These are phyloP conservation scores for Homarus americanus DNA, from an alignment of 1,140 invertebrate genomes.

Conservation along the genomic window DNA sequence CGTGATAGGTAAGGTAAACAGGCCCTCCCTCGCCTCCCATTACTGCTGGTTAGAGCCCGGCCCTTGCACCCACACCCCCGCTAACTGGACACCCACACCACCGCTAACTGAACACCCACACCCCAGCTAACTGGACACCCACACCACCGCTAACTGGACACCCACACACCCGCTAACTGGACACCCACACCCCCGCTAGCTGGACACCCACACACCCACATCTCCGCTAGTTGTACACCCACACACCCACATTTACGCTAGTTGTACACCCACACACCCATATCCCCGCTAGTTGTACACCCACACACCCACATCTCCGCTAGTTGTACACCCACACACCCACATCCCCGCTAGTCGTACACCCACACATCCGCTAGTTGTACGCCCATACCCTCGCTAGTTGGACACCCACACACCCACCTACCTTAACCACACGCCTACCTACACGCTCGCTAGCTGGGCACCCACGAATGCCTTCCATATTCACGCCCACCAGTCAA, in stretches of 20 bases:
- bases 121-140: background rate
- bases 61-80: background rate
- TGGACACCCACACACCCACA: background rate
- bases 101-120: background rate
- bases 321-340: no score
- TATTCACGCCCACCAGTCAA: no score
- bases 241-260: background rate
- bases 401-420: no score
- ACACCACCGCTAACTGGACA: background rate
- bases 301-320: background rate
- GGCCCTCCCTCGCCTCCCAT: constrained; percentile 26
- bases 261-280: background rate
- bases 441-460: no score
- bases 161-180: background rate
- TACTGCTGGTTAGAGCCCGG: constrained; percentile 35
- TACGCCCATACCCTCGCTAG: no score
- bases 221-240: background rate
- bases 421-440: no score
- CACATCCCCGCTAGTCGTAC: no score
- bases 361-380: no score
- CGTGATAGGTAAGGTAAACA: constrained; percentile 44
- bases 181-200: background rate
- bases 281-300: background rate
- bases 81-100: background rate
- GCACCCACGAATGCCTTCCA: no score